Conservation (phyloP, 2,797 vertebrate species). For the Amblyraja radiata region DNA sequence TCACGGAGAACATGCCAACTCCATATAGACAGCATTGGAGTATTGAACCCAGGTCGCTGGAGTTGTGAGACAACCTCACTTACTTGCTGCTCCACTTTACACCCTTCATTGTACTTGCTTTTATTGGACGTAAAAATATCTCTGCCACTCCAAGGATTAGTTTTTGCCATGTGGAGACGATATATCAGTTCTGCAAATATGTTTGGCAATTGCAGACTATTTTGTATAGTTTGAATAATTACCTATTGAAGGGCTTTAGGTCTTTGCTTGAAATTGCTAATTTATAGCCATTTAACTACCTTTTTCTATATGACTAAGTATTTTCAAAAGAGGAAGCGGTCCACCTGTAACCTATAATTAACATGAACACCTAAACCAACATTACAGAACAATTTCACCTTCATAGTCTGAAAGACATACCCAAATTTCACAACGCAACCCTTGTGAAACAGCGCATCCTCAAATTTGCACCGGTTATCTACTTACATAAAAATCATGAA, state of each 20-base stretch:
- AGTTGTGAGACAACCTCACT: too few species aligned
- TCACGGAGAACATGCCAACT: too few species aligned
- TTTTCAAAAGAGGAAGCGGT: neutral
- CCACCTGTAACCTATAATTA: neutral
- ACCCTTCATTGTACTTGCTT: neutral
- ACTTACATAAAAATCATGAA: slow-evolving; percentile 1
- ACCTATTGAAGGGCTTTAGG: neutral
- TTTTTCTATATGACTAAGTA: neutral
- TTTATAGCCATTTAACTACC: neutral
- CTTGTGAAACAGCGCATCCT: neutral
- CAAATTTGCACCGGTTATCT: neutral
- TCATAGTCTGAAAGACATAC: neutral
- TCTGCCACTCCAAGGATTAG: neutral
- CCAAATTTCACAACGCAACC: neutral
- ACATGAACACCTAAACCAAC: neutral
- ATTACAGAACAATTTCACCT: neutral
- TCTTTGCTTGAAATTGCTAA: neutral
- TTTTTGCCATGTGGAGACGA: neutral
- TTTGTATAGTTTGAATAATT: neutral
- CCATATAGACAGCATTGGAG: too few species aligned
- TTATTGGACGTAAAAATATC: neutral
- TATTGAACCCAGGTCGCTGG: too few species aligned
- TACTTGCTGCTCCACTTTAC: too few species aligned
- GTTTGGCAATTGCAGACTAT: neutral
- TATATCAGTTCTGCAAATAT: neutral